Evolutionary conservation across 1,140 invertebrate genomes (phyloP).

Genomic region (Aphaenogaster ashmeadi): DNA sequence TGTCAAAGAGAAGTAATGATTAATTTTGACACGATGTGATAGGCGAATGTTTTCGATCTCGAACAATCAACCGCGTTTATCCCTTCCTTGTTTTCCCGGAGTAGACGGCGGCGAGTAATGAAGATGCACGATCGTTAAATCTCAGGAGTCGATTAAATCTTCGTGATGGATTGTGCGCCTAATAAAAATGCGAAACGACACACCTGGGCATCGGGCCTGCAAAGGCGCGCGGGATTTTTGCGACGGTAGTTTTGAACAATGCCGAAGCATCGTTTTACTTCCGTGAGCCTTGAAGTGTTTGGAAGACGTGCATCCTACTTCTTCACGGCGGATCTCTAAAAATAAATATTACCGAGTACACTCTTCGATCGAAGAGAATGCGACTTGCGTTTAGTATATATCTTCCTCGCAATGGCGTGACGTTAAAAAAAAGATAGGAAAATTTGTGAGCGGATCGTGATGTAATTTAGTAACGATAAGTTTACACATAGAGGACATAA

Average conservation of each 20-base stretch:
- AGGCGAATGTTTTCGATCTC: not conserved
- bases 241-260: constrained; percentile 29
- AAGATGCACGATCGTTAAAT: not conserved
- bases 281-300: constrained; percentile 47
- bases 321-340: constrained; percentile 1
- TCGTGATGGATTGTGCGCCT: not conserved
- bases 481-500: not conserved
- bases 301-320: not conserved
- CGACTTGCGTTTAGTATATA: not conserved
- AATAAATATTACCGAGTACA: constrained; percentile 32
- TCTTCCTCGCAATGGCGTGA: not conserved
- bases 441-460: not conserved
- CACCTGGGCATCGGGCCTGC: constrained; percentile 3
- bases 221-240: not conserved
- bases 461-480: not conserved
- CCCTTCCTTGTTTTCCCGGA: not conserved
- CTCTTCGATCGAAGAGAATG: not conserved
- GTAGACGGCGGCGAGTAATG: not conserved
- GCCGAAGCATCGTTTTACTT: not conserved
- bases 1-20: not conserved
- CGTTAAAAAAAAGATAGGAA: not conserved
- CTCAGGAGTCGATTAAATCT: not conserved
- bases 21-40: not conserved
- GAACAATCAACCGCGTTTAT: not conserved
- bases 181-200: constrained; percentile 41